Evolutionary conservation across 2,797 vertebrate species (phyloP).

Genomic region (Syngnathus acus): DNA sequence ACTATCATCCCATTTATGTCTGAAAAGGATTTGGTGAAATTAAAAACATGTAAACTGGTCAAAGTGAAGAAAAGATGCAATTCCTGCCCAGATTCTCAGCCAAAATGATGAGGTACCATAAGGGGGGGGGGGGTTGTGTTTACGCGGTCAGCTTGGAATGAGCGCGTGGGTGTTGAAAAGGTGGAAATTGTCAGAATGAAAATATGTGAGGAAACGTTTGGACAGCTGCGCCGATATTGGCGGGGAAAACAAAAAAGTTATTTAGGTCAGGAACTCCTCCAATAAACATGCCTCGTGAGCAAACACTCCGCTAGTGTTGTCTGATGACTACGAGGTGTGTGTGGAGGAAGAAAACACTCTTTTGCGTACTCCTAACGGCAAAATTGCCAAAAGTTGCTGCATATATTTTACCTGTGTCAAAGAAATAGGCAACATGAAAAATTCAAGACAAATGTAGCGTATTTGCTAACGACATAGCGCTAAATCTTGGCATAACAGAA

Average conservation of each 20-base stretch:
- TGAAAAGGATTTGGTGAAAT: neutral
- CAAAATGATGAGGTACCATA: neutral
- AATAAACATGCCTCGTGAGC: neutral
- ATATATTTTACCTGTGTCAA: neutral
- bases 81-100: neutral
- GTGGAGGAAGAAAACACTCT: neutral
- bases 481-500: too few species aligned
- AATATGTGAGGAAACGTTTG: conserved; percentile 3
- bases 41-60: neutral
- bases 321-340: neutral
- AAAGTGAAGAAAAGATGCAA: neutral
- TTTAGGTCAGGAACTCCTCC: conserved; percentile 3
- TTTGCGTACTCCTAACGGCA: neutral
- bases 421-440: neutral
- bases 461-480: too few species aligned
- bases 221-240: neutral
- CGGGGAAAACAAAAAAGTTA: neutral
- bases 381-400: neutral
- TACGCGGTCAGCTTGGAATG: neutral
- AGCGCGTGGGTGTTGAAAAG: neutral
- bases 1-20: neutral
- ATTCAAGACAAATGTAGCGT: neutral
- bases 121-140: neutral
- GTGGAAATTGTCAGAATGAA: conserved; percentile 3
- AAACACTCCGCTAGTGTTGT: conserved; percentile 1